Evolutionary conservation across 2,113 vertebrate genomes (phyloP), one percentile per base, ranked within the genome.

Genomic region (Potamarius usumacintae): DNA sequence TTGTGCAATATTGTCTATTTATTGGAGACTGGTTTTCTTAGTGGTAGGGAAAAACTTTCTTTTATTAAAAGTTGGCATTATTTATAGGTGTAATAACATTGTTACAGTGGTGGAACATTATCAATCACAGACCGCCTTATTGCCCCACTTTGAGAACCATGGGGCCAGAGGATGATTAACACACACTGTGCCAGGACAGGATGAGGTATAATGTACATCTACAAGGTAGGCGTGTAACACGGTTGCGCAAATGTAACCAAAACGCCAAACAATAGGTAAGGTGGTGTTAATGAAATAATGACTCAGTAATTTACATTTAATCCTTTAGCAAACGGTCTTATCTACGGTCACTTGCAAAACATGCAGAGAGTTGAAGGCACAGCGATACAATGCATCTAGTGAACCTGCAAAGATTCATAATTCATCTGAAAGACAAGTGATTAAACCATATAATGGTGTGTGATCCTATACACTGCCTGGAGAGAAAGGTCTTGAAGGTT

Each of bases 271-370:
- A 77, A 52, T 79, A 57, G 14, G 10, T 12, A 57, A 79, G n/a
- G 52, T 58, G 52, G n/a, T 4, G n/a, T 11, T n/a, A 79, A 79
- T 4, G 14, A 55, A 30, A 17, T 53, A 53, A 14, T 30, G 52
- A 79, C 52, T 77, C 9, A 0, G 48, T 14, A 74, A 7, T 78
- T 53, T 7, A n/a, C n/a, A 6, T 53, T 57, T 78, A 53, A 7
- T 79, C 77, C 57, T 79, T 78, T 79, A 79, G 52, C 78, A 80
- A 80, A 58, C 53, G 58, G 7, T 60, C 53, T 80, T 58, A 58
- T 80, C 17, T 55, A 58, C n/a, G 10, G 11, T 4, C 11, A 55
- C 25, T n/a, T 14, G 6, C 8, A n/a, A 15, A 30, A 15, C 77
- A 79, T 42, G 1, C 25, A 55, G n/a, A 20, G 48, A 18, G 77